These are phyloP conservation scores for Noctua fimbriata DNA, from an alignment of 2,888 invertebrate species.

Conservation along the genomic window DNA sequence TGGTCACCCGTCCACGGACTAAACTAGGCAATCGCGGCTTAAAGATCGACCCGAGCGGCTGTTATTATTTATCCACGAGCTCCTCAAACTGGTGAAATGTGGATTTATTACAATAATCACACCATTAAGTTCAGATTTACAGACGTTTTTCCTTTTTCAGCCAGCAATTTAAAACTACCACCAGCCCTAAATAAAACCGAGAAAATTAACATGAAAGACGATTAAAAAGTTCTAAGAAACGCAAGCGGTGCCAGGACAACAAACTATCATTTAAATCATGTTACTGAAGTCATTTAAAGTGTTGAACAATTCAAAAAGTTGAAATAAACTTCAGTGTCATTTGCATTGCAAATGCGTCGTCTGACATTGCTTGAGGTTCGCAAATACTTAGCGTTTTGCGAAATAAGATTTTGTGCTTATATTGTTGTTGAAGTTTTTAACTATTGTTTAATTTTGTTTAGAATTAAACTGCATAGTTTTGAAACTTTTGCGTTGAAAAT, in stretches of 20 bases:
- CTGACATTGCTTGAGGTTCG: constrained; percentile 47
- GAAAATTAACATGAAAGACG: constrained; percentile 49
- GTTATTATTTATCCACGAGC: too few relatives aligned
- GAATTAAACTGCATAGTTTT: background rate
- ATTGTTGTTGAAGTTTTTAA: constrained; percentile 21
- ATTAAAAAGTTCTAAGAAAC: constrained; percentile 53
- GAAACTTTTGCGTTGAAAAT: background rate
- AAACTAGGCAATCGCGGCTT: too few relatives aligned
- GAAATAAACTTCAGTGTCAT: constrained; percentile 43
- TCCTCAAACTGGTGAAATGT: background rate
- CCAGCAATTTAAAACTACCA: constrained; percentile 21
- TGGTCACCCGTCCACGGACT: too few relatives aligned
- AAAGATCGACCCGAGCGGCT: too few relatives aligned
- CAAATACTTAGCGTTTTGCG: constrained; percentile 42
- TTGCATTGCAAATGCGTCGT: constrained; percentile 59
- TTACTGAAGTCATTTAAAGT: constrained; percentile 64
- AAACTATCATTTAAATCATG: constrained; percentile 65
- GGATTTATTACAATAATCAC: background rate
- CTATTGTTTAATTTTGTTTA: background rate
- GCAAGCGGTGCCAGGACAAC: constrained; percentile 39
- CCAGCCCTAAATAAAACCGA: constrained; percentile 12
- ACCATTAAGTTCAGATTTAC: background rate
- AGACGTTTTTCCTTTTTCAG: background rate
- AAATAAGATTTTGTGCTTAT: constrained; percentile 40
- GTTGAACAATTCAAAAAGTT: constrained; percentile 65